These are phyloP conservation scores for Eupeodes luniger DNA, from an alignment of 2,888 invertebrate species.

Conservation along the genomic window DNA sequence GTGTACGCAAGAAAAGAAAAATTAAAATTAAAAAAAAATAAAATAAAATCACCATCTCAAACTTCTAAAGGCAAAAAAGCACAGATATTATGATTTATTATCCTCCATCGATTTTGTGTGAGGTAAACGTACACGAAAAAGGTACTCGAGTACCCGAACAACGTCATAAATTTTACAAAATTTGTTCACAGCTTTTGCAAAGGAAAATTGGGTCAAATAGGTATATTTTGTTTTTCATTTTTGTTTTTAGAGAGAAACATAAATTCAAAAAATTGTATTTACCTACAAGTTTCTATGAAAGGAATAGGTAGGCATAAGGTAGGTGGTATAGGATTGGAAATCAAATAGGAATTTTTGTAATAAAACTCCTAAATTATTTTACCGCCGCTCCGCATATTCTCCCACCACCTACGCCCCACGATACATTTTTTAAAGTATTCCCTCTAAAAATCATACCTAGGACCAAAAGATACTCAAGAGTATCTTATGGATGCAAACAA, in stretches of 20 bases:
- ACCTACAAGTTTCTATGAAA: neutral
- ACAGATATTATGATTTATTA: conserved; percentile 68
- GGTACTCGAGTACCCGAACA: conserved; percentile 23
- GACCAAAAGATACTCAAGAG: conserved; percentile 18
- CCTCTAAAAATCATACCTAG: conserved; percentile 12
- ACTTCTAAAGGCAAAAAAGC: conserved; percentile 48
- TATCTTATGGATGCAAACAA: conserved; percentile 29
- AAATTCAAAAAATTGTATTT: conserved; percentile 27
- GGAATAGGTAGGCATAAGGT: neutral
- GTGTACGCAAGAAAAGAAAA: neutral
- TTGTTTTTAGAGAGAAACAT: neutral
- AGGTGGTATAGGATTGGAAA: neutral
- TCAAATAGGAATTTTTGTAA: conserved; percentile 16
- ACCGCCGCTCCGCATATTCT: neutral
- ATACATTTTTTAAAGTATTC: conserved; percentile 11
- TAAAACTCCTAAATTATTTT: conserved; percentile 45
- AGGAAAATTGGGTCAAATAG: conserved; percentile 63
- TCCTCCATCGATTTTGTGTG: conserved; percentile 44
- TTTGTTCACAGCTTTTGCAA: conserved; percentile 32
- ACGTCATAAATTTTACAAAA: conserved; percentile 54
- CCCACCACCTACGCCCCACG: conserved; percentile 25
- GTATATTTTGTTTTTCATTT: neutral
- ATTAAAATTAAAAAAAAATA: neutral
- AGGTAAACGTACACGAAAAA: conserved; percentile 37
- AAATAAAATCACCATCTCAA: conserved; percentile 13